Evolutionary conservation across 2,888 invertebrate species (phyloP).

Genomic region (Cataglyphis cursor): DNA sequence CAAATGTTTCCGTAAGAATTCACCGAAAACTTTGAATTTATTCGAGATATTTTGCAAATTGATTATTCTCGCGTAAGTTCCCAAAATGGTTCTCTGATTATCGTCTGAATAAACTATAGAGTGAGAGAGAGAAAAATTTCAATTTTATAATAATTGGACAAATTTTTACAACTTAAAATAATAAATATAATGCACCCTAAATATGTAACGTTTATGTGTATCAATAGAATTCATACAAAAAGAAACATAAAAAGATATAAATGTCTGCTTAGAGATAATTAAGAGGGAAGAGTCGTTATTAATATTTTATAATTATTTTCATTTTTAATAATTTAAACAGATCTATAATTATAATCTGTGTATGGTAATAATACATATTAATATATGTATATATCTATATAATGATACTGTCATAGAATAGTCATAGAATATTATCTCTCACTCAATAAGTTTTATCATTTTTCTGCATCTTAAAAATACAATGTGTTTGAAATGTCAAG

Average conservation of each 20-base stretch:
- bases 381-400: background rate
- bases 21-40: conserved; percentile 11
- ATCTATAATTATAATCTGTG: background rate
- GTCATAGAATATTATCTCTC: background rate
- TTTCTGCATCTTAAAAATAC: background rate
- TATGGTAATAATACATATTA: background rate
- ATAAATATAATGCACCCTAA: background rate
- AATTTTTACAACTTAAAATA: background rate
- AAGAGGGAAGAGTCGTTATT: too few relatives aligned
- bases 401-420: background rate
- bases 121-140: background rate
- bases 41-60: background rate
- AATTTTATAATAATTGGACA: background rate
- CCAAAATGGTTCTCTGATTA: background rate
- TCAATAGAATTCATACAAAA: background rate
- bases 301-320: conserved; percentile 2
- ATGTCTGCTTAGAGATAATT: background rate
- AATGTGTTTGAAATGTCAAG: background rate
- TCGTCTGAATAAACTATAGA: background rate
- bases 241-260: background rate
- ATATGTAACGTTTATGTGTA: background rate
- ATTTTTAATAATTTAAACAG: background rate
- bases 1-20: background rate
- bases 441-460: background rate
- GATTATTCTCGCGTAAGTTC: background rate